phyloP scores from a whole-genome alignment of 1,140 invertebrate genomes.

The Zaprionus lachaisei region DNA sequence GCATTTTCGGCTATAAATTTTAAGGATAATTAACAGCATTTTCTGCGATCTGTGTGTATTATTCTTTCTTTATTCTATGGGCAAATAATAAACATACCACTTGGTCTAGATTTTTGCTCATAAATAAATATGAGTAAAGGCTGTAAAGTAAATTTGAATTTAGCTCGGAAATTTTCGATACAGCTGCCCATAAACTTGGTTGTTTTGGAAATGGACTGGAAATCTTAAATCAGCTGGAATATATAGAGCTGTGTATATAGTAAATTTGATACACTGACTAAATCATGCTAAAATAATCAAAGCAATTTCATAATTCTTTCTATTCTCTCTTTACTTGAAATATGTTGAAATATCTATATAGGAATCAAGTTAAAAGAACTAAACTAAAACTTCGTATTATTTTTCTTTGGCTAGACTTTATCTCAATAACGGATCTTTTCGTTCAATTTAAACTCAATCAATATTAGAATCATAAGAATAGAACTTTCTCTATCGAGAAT shows the following conservation, averaged over 20 bases:
- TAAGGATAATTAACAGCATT: conserved; percentile 46
- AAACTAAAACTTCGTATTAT: too few species aligned
- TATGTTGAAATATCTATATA: too few species aligned
- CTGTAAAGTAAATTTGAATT: conserved; percentile 43
- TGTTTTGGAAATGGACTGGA: not conserved
- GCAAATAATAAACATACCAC: conserved; percentile 59
- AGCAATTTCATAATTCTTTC: too few species aligned
- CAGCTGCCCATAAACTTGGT: conserved; percentile 20
- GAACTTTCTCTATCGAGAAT: not conserved
- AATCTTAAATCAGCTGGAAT: not conserved
- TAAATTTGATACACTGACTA: too few species aligned
- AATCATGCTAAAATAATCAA: too few species aligned
- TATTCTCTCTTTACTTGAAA: too few species aligned
- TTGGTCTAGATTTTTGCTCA: conserved; percentile 37
- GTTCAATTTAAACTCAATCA: not conserved
- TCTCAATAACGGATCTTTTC: too few species aligned
- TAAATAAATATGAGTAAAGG: conserved; percentile 61
- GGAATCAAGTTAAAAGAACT: too few species aligned
- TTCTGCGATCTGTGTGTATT: conserved; percentile 48
- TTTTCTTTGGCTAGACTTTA: too few species aligned
- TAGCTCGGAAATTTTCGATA: conserved; percentile 28
- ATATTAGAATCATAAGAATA: not conserved
- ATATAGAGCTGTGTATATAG: not conserved
- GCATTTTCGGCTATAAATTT: conserved; percentile 43
- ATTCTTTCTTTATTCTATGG: conserved; percentile 24